Evolutionary conservation across 2,797 vertebrate species (phyloP).

Genomic region (Chelonia mydas): DNA sequence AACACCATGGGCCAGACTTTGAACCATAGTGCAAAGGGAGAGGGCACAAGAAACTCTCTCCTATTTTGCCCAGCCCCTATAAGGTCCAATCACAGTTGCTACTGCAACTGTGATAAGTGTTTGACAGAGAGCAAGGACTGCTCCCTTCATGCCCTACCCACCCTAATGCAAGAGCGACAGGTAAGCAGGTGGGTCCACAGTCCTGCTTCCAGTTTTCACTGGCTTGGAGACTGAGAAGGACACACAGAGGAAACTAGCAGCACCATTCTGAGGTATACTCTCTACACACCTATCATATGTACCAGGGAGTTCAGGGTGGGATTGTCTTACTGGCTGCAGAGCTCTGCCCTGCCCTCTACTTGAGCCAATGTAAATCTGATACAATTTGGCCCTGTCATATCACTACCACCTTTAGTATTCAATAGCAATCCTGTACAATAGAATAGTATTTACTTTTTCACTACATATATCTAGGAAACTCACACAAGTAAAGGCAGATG

Average conservation of each 20-base stretch:
- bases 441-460: neutral
- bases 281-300: neutral
- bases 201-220: rapidly evolving
- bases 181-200: neutral
- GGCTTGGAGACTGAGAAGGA: neutral
- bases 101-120: neutral
- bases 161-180: neutral
- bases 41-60: neutral
- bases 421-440: neutral
- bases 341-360: neutral
- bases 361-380: neutral
- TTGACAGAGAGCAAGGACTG: neutral
- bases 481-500: neutral
- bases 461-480: neutral
- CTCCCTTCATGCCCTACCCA: neutral
- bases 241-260: neutral
- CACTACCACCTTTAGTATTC: neutral
- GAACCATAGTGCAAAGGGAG: neutral
- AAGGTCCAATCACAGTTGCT: neutral
- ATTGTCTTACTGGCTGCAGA: neutral
- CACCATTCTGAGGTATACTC: neutral
- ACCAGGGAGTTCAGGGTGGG: neutral
- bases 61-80: neutral
- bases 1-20: rapidly evolving
- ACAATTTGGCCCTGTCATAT: neutral